Conservation (phyloP, 2,888 invertebrate genomes). For the Nomada fucata region DNA sequence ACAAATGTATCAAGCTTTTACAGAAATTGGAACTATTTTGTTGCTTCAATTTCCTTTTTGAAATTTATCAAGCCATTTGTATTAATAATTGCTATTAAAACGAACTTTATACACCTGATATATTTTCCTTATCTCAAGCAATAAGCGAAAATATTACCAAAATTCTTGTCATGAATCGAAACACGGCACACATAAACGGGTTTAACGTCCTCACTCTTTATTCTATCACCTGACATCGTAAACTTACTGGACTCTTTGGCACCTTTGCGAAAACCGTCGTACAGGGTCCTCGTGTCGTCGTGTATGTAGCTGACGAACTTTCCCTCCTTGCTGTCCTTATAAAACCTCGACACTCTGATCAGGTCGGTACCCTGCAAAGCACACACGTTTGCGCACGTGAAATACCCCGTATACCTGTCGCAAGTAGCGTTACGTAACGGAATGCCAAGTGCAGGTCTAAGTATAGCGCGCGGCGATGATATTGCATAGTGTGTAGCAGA, state of each 20-base stretch:
- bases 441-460: slow-evolving; percentile 73
- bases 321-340: slow-evolving; percentile 94
- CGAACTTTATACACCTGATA: too few relatives aligned
- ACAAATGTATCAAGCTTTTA: too few relatives aligned
- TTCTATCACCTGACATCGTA: too few relatives aligned
- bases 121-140: too few relatives aligned
- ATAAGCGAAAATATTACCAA: too few relatives aligned
- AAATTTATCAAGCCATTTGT: too few relatives aligned
- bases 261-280: slow-evolving; percentile 95
- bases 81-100: too few relatives aligned
- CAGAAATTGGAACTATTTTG: too few relatives aligned
- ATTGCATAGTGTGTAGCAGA: background rate
- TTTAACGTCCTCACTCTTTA: too few relatives aligned
- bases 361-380: slow-evolving; percentile 93
- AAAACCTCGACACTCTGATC: slow-evolving; percentile 95
- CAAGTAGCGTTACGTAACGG: slow-evolving; percentile 68
- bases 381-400: slow-evolving; percentile 64
- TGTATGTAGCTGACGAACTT: slow-evolving; percentile 93
- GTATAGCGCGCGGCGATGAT: slow-evolving; percentile 65
- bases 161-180: too few relatives aligned
- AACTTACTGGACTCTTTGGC: slow-evolving; percentile 95
- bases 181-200: too few relatives aligned
- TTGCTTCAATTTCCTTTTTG: too few relatives aligned
- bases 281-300: slow-evolving; percentile 95
- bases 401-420: slow-evolving; percentile 20